These are phyloP conservation scores for Bombus breviceps DNA, from an alignment of 1,140 invertebrate species.

Conservation along the genomic window DNA sequence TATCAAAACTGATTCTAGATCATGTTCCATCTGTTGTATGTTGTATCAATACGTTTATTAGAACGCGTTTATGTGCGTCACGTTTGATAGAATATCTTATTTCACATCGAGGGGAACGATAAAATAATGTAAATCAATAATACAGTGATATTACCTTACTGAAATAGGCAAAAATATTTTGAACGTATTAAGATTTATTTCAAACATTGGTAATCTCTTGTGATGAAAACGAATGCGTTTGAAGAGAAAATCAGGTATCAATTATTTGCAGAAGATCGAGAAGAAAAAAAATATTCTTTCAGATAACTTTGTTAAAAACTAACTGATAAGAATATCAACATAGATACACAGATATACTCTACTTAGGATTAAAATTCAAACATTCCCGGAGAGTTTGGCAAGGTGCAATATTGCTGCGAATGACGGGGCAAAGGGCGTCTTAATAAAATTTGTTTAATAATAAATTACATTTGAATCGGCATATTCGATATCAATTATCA, in stretches of 20 bases:
- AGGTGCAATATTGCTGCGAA: slow-evolving; percentile 31
- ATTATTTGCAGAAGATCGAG: not conserved
- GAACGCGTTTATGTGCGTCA: not conserved
- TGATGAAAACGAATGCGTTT: no score
- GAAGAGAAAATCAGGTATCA: not conserved
- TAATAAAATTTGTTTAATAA: slow-evolving; percentile 42
- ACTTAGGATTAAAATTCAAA: not conserved
- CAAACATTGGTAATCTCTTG: not conserved
- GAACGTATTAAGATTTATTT: not conserved
- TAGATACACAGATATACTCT: not conserved
- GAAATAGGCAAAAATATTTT: not conserved
- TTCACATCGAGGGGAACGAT: not conserved
- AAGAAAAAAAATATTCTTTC: no score
- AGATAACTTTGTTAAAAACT: not conserved
- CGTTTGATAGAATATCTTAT: not conserved
- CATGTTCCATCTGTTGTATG: no score
- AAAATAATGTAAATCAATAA: not conserved
- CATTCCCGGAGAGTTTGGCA: slow-evolving; percentile 28
- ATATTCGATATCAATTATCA: slow-evolving; percentile 57
- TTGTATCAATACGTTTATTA: not conserved
- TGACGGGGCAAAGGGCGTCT: slow-evolving; percentile 49
- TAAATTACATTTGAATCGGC: slow-evolving; percentile 54
- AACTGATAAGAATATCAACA: not conserved
- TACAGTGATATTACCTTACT: not conserved
- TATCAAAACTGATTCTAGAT: not conserved